phyloP scores from a whole-genome alignment of 1,140 invertebrate genomes.

The Brachionus calyciflorus region DNA sequence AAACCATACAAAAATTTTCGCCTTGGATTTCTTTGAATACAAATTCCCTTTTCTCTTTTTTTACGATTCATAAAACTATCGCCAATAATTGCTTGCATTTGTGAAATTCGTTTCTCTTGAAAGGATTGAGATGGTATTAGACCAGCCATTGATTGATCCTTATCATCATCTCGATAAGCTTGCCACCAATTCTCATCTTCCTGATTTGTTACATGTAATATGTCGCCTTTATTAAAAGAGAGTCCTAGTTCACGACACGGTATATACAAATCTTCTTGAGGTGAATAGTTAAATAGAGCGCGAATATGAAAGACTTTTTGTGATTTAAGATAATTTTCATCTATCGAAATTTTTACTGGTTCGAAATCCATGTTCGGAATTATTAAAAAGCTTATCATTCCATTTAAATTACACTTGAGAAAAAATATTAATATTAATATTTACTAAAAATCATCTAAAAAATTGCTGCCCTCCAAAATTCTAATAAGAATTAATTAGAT shows the following conservation, averaged over 20 bases:
- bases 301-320: slow-evolving; percentile 70
- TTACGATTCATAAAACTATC: slow-evolving; percentile 38
- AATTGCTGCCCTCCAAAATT: too few relatives aligned
- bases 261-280: slow-evolving; percentile 94
- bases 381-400: slow-evolving; percentile 87
- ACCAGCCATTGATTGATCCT: slow-evolving; percentile 69
- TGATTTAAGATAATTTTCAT: not conserved
- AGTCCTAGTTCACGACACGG: slow-evolving; percentile 92
- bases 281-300: slow-evolving; percentile 95
- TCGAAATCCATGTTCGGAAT: slow-evolving; percentile 65
- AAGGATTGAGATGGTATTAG: slow-evolving; percentile 90
- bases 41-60: slow-evolving; percentile 38
- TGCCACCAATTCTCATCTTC: slow-evolving; percentile 66
- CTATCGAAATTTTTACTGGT: not conserved
- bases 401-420: slow-evolving; percentile 74
- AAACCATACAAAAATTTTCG: slow-evolving; percentile 6
- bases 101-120: slow-evolving; percentile 75
- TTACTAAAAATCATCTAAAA: too few relatives aligned
- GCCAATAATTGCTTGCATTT: slow-evolving; percentile 43
- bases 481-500: too few relatives aligned
- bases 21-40: slow-evolving; percentile 13
- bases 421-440: not conserved
- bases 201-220: slow-evolving; percentile 90
- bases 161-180: slow-evolving; percentile 61
- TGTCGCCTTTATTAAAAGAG: slow-evolving; percentile 86